Conservation (phyloP, 2,113 vertebrate genomes). For the Periophthalmodon schlosseri region DNA sequence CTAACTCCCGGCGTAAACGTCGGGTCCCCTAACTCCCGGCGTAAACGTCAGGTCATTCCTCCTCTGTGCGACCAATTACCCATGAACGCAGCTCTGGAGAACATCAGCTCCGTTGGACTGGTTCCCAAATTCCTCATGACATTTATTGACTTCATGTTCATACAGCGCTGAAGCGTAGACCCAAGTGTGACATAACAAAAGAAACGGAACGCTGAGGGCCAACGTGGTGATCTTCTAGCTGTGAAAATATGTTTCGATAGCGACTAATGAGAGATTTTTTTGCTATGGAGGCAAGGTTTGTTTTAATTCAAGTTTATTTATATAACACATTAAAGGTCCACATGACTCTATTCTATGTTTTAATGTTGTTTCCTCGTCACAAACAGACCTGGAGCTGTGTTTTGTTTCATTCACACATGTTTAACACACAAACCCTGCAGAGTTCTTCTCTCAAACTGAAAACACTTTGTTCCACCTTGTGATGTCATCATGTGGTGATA, state of each 20-base stretch:
- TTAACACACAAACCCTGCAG: too few species aligned
- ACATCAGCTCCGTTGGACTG: conserved; percentile 67
- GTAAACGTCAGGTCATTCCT: conserved; percentile 72
- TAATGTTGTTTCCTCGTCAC: too few species aligned
- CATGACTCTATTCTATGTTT: too few species aligned
- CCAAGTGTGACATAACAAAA: conserved; percentile 1
- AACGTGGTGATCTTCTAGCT: not conserved
- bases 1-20: conserved; percentile 67
- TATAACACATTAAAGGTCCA: too few species aligned
- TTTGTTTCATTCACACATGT: too few species aligned
- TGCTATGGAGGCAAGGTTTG: not conserved
- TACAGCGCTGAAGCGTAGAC: not conserved
- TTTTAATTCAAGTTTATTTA: too few species aligned
- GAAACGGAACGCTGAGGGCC: not conserved
- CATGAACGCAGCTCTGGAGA: conserved; percentile 60
- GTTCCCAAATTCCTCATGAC: conserved; percentile 51
- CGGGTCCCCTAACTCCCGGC: conserved; percentile 68
- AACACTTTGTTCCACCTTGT: too few species aligned
- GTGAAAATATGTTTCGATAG: not conserved
- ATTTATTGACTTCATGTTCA: conserved; percentile 53
- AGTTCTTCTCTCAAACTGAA: too few species aligned
- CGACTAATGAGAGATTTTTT: not conserved
- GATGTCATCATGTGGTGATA: too few species aligned
- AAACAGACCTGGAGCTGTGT: too few species aligned
- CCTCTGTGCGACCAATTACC: conserved; percentile 70